Conservation (phyloP, 2,113 vertebrate species). For the Lophotis ruficrista region DNA sequence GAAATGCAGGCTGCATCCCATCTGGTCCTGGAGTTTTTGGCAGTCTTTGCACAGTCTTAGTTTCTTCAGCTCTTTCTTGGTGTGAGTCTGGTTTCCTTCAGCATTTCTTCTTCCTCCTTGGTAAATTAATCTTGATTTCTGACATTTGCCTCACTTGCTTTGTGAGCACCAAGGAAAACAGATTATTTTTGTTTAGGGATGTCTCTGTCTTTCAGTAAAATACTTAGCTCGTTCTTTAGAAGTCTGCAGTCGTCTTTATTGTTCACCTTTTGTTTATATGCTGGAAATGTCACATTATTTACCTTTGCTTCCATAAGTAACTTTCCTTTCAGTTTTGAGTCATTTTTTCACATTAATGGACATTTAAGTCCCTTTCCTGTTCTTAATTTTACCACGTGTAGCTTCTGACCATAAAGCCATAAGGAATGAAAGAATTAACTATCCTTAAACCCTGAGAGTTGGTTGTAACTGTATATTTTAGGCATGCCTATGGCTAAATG, state of each 20-base stretch:
- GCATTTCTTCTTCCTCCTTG: not conserved
- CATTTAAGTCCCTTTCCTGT: not conserved
- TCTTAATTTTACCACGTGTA: not conserved
- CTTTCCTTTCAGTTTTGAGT: not conserved
- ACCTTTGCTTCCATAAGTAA: not conserved
- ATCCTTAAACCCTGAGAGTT: not conserved
- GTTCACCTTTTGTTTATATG: not conserved
- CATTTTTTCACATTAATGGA: not conserved
- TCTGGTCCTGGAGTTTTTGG: conserved; percentile 32
- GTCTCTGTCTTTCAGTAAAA: not conserved
- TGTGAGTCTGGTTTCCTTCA: conserved; percentile 9
- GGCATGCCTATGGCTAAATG: not conserved
- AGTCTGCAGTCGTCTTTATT: not conserved
- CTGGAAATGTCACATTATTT: not conserved
- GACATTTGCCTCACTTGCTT: not conserved
- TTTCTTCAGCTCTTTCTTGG: not conserved
- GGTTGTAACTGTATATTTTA: not conserved
- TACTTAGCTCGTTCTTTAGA: not conserved
- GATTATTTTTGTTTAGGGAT: not conserved
- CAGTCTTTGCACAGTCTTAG: not conserved
- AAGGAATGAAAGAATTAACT: not conserved
- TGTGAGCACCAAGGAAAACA: not conserved
- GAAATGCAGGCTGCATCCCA: not conserved
- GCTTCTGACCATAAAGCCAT: not conserved
- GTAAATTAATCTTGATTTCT: not conserved